Evolutionary conservation across 1,140 invertebrate genomes (phyloP), one percentile per base, ranked within the genome.

Genomic region (Heterodera carotae): DNA sequence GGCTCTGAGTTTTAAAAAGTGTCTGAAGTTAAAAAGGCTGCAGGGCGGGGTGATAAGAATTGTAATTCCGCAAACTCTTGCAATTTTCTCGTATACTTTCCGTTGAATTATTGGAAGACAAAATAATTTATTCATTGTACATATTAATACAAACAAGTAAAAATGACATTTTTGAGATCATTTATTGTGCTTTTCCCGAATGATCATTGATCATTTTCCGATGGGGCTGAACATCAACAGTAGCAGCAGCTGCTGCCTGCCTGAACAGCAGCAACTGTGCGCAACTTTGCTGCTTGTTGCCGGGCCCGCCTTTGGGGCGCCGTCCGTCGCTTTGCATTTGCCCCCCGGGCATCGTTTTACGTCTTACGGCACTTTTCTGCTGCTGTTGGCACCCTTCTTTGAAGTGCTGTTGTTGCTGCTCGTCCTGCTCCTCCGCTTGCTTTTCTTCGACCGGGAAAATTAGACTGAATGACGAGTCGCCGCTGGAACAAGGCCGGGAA

Each of bases 401-500:
- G 39, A 39, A 39, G 36, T n/a, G 39, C 62, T 29, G 62, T 25
- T n/a, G 29, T n/a, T 34, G 25, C 29, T 34, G n/a, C 29, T 66
- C 62, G n/a, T 66, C 6, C 10, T 66, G n/a, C 62, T 29, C 62
- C 25, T 12, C 33, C 12, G 62, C 62, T 22, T 66, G n/a, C 29
- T 31, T 34, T 29, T 66, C 62, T 7, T 66, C 62, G n/a, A 12
- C 22, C 29, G 62, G 62, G 22, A 66, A 66, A 34, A 66, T 66
- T 27, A 66, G 6, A 29, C 29, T 31, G 62, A 66, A 66, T 27
- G 48, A 56, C 48, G 62, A 66, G 62, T 66, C 62, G 62, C 33
- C n/a, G 29, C 62, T 66, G 62, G 62, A 31, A 27, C n/a, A 66
- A n/a, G 62, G 2, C 62, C 62, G 62, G 12, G 62, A 34, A 2